Evolutionary conservation across 2,797 vertebrate species (phyloP).

Genomic region (Erethizon dorsatum): DNA sequence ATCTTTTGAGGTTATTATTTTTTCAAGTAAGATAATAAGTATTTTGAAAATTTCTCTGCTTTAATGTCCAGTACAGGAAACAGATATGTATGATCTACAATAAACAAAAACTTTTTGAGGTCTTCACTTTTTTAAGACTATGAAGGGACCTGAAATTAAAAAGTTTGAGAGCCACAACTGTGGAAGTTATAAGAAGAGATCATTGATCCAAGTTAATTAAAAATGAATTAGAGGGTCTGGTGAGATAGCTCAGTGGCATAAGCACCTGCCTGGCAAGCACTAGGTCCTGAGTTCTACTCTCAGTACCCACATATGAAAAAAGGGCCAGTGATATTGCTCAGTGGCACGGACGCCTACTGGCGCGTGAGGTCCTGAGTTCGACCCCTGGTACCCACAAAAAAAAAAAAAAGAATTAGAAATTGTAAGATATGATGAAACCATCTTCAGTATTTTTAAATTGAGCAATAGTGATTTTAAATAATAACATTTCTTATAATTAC

Average conservation of each 20-base stretch:
- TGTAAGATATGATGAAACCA: not conserved
- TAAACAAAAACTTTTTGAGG: conserved; percentile 26
- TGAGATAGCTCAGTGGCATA: too few species aligned
- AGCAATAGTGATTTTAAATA: conserved; percentile 50
- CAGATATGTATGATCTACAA: not conserved
- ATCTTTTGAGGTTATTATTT: not conserved
- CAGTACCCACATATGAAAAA: too few species aligned
- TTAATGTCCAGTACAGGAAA: not conserved
- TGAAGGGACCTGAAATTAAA: not conserved
- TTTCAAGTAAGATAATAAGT: conserved; percentile 7
- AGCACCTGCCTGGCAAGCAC: too few species aligned
- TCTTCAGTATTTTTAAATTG: conserved; percentile 60
- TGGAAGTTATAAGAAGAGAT: conserved; percentile 19
- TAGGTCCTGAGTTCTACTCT: too few species aligned
- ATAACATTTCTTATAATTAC: conserved; percentile 52
- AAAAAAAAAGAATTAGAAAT: too few species aligned
- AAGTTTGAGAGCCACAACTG: not conserved
- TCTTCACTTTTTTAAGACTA: not conserved
- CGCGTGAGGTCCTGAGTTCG: too few species aligned
- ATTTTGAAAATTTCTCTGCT: conserved; percentile 15
- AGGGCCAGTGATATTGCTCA: too few species aligned
- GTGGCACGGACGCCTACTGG: too few species aligned
- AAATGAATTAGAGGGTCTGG: not conserved
- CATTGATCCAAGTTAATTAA: conserved; percentile 39
- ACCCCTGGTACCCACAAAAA: too few species aligned